A percentile compares a stretch with the other conserved stretches of the same genome.
These are phyloP conservation scores for Nephrocerus scutellatus DNA, from an alignment of 2,888 invertebrate species.

Conservation along the genomic window DNA sequence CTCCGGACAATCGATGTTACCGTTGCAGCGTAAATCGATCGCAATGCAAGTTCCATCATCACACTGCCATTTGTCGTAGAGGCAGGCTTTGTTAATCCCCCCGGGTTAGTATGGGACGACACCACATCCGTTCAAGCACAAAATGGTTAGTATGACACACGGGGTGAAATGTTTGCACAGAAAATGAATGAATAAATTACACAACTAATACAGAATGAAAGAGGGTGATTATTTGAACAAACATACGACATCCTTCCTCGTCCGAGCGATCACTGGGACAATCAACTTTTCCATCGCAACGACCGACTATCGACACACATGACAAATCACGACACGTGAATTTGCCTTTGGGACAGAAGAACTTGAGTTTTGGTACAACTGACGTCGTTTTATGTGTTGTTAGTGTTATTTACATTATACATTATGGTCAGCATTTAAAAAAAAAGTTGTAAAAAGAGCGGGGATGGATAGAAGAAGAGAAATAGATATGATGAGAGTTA, in stretches of 20 bases:
- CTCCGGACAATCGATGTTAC: slow-evolving; percentile 61
- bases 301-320: slow-evolving; percentile 61
- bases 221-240: slow-evolving; percentile 23
- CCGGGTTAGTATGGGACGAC: too few relatives aligned
- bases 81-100: slow-evolving; percentile 60
- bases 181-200: slow-evolving; percentile 6
- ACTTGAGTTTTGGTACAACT: slow-evolving; percentile 41
- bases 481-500: not conserved
- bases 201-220: too few relatives aligned
- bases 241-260: slow-evolving; percentile 60
- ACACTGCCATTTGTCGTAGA: slow-evolving; percentile 65
- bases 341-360: slow-evolving; percentile 49
- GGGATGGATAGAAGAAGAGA: not conserved
- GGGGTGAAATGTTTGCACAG: slow-evolving; percentile 2
- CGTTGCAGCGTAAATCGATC: slow-evolving; percentile 57
- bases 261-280: slow-evolving; percentile 61
- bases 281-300: slow-evolving; percentile 68
- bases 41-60: slow-evolving; percentile 62
- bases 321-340: slow-evolving; percentile 69
- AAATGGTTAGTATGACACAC: slow-evolving; percentile 25
- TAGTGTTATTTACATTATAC: slow-evolving; percentile 34
- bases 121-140: too few relatives aligned
- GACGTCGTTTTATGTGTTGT: slow-evolving; percentile 22
- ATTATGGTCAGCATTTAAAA: not conserved
- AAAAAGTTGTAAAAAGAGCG: not conserved